These are phyloP conservation scores for Stichodactyla mertensii DNA, from an alignment of 64 coral and sea anemone species.

Conservation along the genomic window DNA sequence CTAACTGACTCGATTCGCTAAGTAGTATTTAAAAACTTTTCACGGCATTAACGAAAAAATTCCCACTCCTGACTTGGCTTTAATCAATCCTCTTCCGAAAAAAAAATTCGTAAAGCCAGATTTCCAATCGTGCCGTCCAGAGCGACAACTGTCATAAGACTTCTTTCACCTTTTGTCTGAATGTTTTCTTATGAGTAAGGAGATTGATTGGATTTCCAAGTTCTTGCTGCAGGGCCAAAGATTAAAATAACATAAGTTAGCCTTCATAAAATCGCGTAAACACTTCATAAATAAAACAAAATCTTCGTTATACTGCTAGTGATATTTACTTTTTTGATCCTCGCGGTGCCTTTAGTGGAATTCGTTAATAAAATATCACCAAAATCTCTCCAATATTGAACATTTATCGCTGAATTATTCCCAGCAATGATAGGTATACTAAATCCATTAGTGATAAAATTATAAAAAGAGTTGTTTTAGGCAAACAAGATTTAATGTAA, in stretches of 20 bases:
- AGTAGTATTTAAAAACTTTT: neutral
- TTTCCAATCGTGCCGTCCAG: neutral
- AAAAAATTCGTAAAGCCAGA: neutral
- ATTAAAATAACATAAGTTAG: neutral
- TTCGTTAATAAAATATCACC: neutral
- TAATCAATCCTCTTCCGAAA: neutral
- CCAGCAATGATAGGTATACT: neutral
- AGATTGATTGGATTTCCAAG: slow-evolving; percentile 9
- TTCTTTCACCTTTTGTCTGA: neutral
- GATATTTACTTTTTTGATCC: no score
- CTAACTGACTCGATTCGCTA: neutral
- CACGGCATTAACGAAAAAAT: neutral
- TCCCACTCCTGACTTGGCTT: neutral
- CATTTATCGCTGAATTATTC: neutral
- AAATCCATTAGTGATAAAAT: neutral
- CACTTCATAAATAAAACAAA: neutral
- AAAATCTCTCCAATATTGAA: neutral
- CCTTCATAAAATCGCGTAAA: neutral
- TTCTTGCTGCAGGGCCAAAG: neutral
- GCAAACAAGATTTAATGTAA: neutral
- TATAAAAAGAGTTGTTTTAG: neutral
- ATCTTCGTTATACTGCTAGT: neutral
- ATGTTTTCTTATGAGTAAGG: neutral
- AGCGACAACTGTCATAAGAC: neutral
- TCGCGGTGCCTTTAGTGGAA: neutral